A percentile compares a stretch with the other conserved stretches of the same genome.
Conservation (phyloP, 2,113 vertebrate genomes). For the Tamias sibiricus region DNA sequence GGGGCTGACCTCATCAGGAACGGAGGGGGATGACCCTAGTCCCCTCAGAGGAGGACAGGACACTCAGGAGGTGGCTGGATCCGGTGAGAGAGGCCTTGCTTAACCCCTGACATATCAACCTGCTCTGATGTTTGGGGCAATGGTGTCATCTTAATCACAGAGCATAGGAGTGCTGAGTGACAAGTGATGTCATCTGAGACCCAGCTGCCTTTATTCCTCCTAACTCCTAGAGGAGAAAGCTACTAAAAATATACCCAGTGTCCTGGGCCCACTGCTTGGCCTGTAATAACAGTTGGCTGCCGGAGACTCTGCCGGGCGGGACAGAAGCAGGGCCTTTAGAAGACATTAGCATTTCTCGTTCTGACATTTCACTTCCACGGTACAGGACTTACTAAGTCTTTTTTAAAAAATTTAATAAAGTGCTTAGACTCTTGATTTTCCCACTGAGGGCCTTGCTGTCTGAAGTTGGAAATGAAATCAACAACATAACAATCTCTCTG, state of each 20-base stretch:
- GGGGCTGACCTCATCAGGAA: not conserved
- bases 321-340: conserved; percentile 81
- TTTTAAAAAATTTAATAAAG: conserved; percentile 86
- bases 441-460: conserved; percentile 85
- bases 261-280: conserved; percentile 78
- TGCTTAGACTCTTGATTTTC: conserved; percentile 86
- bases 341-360: conserved; percentile 84
- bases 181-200: conserved; percentile 76
- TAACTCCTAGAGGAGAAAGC: conserved; percentile 81
- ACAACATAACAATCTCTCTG: conserved; percentile 83
- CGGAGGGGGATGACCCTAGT: not conserved
- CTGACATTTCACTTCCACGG: conserved; percentile 82
- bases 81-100: conserved; percentile 34
- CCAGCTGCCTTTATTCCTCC: conserved; percentile 78
- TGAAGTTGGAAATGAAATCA: conserved; percentile 85
- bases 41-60: not conserved
- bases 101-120: conserved; percentile 64
- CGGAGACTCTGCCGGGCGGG: conserved; percentile 69
- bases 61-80: not conserved
- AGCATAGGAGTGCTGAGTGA: conserved; percentile 77
- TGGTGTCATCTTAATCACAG: conserved; percentile 40
- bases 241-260: conserved; percentile 85
- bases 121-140: conserved; percentile 76
- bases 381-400: conserved; percentile 81
- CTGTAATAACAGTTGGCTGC: conserved; percentile 80